Evolutionary conservation across 1,140 invertebrate genomes (phyloP), one percentile per base, ranked within the genome.

Genomic region (Drusus annulatus): DNA sequence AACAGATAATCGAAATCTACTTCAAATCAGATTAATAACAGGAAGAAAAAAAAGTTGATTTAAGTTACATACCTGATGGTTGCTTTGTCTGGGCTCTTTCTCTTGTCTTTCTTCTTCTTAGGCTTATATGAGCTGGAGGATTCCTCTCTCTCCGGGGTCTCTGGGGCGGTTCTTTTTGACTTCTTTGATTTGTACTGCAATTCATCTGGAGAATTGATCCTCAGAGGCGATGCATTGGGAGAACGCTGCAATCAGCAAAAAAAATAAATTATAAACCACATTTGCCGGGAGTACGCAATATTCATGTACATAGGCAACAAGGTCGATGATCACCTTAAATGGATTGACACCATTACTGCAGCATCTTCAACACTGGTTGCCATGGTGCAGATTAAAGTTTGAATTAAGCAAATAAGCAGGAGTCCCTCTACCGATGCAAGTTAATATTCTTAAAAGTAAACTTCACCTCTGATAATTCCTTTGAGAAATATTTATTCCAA

Each of bases 41-140:
- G n/a, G n/a, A n/a, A n/a, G n/a, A n/a, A n/a, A n/a, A n/a, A n/a
- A n/a, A n/a, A n/a, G n/a, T n/a, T n/a, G n/a, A n/a, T n/a, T n/a
- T n/a, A n/a, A n/a, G 5, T 3, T 0, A 74, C 36, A 7, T 77
- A 83, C 81, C 81, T 78, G 51, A 78, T 76, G 6, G 10, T 56
- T 6, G 10, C 54, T 50, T 81, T 79, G 16, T 83, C 82, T 0
- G 79, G 71, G 31, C 91, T 90, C 58, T 92, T 92, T 83, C 92
- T 92, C 85, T 93, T 93, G 23, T 89, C 92, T 84, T 93, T 93
- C 86, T 93, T 93, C 82, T 90, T 90, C 86, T 93, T 93, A 23
- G 89, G 87, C 71, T 89, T 89, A 80, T 91, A 90, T 50, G 79
- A 73, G 23, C n/a, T 23, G 1, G 71, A 60, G 21, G 60, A 25